Evolutionary conservation across 2,113 vertebrate genomes (phyloP), one percentile per base, ranked within the genome.

Genomic region (Nothobranchius furzeri): DNA sequence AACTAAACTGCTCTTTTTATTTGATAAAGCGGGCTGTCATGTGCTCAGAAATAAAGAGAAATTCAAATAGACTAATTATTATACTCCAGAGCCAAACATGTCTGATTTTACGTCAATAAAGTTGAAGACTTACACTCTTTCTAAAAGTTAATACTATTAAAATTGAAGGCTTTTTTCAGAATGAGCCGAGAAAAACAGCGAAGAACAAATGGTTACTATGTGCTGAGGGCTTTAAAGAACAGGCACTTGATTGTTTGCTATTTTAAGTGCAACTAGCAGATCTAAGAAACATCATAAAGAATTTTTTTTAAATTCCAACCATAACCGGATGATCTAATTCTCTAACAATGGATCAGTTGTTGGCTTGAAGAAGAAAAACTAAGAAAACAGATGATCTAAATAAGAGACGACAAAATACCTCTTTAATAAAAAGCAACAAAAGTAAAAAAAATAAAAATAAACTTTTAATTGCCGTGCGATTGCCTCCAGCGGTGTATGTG

Each of bases 131-230:
- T 24, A 15, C 17, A 73, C n/a, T 17, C 13, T n/a, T 61, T 62
- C 37, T 15, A 46, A 17, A 7, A 51, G 10, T 17, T 35, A 14
- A 7, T 20, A 49, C 25, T 60, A 46, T 8, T 12, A 66, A 65
- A 8, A 12, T 40, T 59, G 51, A 15, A 48, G 25, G 30, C 58
- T 52, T 59, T 64, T 73, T 75, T 76, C 17, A 55, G 43, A 36
- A 49, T 73, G 71, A 78, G 67, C 58, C 47, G 20, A 24, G 20
- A 85, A 54, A 59, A 55, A 76, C 60, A 64, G 58, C 55, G 48
- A 68, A 55, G 75, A 57, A 65, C 17, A 78, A 43, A 52, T 53
- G 30, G 11, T 45, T 60, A 64, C 50, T 37, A 30, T 53, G 12
- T 66, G 58, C 51, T 7, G 4, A 57, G 13, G 25, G 70, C 17